These are phyloP conservation scores for Anser cygnoides DNA, from an alignment of 2,113 vertebrate genomes.

Conservation along the genomic window DNA sequence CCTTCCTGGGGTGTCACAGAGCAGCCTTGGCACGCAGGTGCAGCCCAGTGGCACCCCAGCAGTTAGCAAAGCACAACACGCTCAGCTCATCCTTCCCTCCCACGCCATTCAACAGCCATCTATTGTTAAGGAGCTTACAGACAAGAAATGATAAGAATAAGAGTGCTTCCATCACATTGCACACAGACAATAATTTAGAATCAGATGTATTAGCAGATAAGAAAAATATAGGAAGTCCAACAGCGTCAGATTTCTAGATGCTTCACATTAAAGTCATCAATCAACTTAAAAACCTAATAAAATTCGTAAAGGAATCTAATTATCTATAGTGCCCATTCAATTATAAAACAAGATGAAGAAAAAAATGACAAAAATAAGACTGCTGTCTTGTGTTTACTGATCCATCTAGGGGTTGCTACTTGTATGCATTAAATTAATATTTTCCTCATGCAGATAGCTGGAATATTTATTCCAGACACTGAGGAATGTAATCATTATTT, in stretches of 20 bases:
- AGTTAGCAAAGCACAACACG: rapidly evolving
- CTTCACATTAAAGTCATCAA: not conserved
- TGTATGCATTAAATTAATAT: not conserved
- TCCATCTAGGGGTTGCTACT: not conserved
- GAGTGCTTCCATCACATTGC: not conserved
- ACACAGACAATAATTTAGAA: not conserved
- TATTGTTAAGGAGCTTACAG: rapidly evolving
- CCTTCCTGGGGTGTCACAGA: not conserved
- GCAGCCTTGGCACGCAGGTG: rapidly evolving
- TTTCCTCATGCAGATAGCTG: not conserved
- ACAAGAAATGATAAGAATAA: not conserved
- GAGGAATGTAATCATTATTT: not conserved
- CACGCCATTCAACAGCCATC: rapidly evolving
- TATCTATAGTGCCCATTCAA: not conserved
- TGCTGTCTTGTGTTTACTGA: not conserved
- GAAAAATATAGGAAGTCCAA: not conserved
- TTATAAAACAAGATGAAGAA: not conserved
- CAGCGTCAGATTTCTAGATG: not conserved
- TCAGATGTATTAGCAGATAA: not conserved
- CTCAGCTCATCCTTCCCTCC: not conserved
- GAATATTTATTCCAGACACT: not conserved
- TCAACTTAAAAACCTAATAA: not conserved
- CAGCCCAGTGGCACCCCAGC: not conserved
- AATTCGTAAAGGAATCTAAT: slow-evolving; percentile 2
- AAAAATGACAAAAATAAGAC: not conserved